Percentiles rank a stretch among this genome's conserved stretches.
Evolutionary conservation across 92 coral and sea anemone species (phyloP).

Genomic region (Palythoa caribaeorum): DNA sequence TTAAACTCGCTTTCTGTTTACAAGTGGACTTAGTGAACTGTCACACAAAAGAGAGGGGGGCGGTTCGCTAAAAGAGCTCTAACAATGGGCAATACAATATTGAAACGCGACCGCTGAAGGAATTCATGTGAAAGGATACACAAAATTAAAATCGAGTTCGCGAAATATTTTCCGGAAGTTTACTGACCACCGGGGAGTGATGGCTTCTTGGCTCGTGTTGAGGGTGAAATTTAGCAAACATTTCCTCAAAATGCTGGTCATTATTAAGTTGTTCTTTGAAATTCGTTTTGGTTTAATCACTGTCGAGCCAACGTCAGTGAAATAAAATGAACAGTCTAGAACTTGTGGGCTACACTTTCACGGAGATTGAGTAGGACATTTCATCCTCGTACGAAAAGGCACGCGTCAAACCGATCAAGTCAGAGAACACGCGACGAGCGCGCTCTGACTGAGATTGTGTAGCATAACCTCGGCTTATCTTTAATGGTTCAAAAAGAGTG

Average conservation of each 20-base stretch:
- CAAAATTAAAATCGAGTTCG: not conserved
- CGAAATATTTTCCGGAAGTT: slow-evolving; percentile 20
- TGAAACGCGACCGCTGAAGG: slow-evolving; percentile 16
- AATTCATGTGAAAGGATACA: slow-evolving; percentile 41
- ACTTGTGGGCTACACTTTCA: not conserved
- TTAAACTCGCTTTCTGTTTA: not conserved
- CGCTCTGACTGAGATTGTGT: not conserved
- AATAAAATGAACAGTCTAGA: not conserved
- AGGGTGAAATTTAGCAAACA: not conserved
- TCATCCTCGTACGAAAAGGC: not conserved
- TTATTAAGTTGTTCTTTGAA: not conserved
- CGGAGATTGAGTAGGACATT: not conserved
- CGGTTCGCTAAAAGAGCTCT: not conserved
- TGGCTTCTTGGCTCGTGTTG: not conserved
- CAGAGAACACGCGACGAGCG: not conserved
- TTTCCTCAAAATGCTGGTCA: not conserved
- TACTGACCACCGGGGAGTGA: not conserved
- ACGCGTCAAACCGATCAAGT: not conserved
- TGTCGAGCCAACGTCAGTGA: not conserved
- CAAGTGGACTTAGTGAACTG: slow-evolving; percentile 18
- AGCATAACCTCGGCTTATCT: not conserved
- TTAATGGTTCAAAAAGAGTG: not conserved
- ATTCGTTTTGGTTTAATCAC: not conserved
- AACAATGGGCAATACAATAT: slow-evolving; percentile 16
- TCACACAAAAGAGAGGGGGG: slow-evolving; percentile 21